These are phyloP conservation scores for Cyrtonyx montezumae DNA, from an alignment of 2,113 vertebrate genomes.

Conservation along the genomic window DNA sequence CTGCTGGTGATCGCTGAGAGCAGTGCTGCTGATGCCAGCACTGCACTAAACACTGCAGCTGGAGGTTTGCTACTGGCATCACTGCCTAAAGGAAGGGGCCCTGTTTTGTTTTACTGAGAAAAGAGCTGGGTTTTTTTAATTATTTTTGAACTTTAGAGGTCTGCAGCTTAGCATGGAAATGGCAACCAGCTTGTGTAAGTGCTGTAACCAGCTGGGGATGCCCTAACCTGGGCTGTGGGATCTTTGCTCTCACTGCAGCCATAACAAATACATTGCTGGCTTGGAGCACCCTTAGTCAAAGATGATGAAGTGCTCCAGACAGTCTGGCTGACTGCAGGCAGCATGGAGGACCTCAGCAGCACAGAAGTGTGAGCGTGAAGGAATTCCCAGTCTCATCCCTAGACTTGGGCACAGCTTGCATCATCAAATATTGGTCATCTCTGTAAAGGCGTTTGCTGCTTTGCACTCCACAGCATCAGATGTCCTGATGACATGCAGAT, in stretches of 20 bases:
- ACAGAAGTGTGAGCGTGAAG: background rate
- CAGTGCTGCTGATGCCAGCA: background rate
- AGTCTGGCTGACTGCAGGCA: background rate
- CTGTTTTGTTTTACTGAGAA: background rate
- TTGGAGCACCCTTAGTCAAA: background rate
- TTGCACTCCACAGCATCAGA: background rate
- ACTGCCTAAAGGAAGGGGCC: slow-evolving; percentile 10
- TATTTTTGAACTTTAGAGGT: background rate
- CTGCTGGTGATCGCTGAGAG: background rate
- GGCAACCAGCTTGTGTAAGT: background rate
- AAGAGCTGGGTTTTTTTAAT: background rate
- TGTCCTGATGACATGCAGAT: rapidly evolving
- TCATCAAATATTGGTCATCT: background rate
- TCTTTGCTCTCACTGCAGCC: background rate
- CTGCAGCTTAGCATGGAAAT: too few species aligned
- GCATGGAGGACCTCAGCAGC: background rate
- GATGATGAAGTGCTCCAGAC: background rate
- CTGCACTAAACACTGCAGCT: background rate
- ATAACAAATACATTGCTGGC: background rate
- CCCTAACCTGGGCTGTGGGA: background rate
- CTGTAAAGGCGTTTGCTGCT: background rate
- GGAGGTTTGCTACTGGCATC: slow-evolving; percentile 24
- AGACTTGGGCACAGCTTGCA: background rate
- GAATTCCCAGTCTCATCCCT: background rate
- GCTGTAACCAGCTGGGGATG: background rate